A percentile compares a stretch with the other conserved stretches of the same genome.
These are phyloP conservation scores for Umimayanthus kanabou DNA, from an alignment of 92 coral and sea anemone genomes.

Conservation along the genomic window DNA sequence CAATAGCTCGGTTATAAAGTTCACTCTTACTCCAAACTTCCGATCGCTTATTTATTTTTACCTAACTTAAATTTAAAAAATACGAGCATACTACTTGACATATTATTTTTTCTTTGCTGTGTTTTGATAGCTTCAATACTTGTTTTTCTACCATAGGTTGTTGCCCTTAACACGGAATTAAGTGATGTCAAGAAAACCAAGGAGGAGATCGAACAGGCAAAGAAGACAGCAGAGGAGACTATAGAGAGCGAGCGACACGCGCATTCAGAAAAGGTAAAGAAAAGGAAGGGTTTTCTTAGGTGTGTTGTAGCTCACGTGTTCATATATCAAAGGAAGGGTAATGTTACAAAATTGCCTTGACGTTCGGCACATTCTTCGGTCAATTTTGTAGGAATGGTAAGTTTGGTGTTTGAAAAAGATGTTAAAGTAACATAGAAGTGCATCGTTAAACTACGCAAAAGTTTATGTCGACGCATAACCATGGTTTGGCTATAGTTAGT, in stretches of 20 bases:
- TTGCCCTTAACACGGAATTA: constrained; percentile 57
- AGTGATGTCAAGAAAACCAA: constrained; percentile 48
- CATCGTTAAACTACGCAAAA: neutral
- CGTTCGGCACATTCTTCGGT: neutral
- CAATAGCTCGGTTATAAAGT: too few relatives aligned
- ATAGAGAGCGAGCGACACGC: constrained; percentile 64
- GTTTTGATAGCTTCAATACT: neutral
- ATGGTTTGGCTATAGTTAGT: neutral
- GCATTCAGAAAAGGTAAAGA: constrained; percentile 61
- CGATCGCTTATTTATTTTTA: too few relatives aligned
- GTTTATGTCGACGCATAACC: neutral
- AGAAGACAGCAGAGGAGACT: constrained; percentile 62
- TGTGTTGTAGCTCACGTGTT: neutral
- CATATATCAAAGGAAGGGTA: neutral
- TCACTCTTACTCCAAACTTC: too few relatives aligned
- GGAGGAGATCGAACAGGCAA: constrained; percentile 62
- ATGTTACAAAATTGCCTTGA: too few relatives aligned
- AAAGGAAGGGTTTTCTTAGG: neutral
- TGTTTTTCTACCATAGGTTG: constrained; percentile 45
- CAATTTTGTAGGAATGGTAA: too few relatives aligned
- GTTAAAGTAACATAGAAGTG: too few relatives aligned
- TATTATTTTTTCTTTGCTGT: too few relatives aligned
- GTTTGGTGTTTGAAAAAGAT: too few relatives aligned
- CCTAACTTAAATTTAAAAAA: too few relatives aligned
- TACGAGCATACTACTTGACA: too few relatives aligned